Evolutionary conservation across 2,113 vertebrate genomes (phyloP), one percentile per base, ranked within the genome.

Genomic region (Gobius niger): DNA sequence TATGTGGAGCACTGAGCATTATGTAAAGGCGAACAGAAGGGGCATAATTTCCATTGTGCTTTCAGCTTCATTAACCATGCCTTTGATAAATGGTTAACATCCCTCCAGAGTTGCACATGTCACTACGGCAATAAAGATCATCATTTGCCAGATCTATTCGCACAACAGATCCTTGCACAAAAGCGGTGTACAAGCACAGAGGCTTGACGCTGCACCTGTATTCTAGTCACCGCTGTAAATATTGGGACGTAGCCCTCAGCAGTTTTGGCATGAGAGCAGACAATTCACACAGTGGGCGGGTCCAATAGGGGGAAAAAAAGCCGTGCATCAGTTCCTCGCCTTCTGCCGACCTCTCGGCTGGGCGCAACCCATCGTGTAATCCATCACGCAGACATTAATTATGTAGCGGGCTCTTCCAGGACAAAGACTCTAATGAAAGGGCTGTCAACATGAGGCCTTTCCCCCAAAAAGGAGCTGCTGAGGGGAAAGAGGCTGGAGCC

Each of bases 361-460:
- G 86, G 91, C 83, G 73, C 82, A 84, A 84, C 67, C 84, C 74
- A 83, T 76, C n/a, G 47, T 84, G 87, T 83, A 91, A 90, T 90
- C 88, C 91, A 90, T 88, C 87, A 84, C 77, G 56, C 75, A 90
- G 91, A 90, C 90, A 90, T 92, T 92, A 90, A 92, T 93, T 92
- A 92, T 88, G 86, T 82, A 79, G 72, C 66, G 75, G 72, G 80
- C 84, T 91, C 88, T 90, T 91, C 73, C 78, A 88, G 85, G 86
- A 92, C 85, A 90, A 87, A 91, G 90, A 85, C 73, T 84, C 87
- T 91, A 91, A 92, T 91, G 84, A 91, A 92, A 83, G 84, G 80
- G 68, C 83, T 88, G 90, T 85, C 90, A 87, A 85, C 77, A 49
- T 63, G 52, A 79, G 72, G 68, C 77, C 79, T 70, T 68, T 71